Conservation (phyloP, 2,113 vertebrate genomes). For the Bostrychus sinensis region DNA sequence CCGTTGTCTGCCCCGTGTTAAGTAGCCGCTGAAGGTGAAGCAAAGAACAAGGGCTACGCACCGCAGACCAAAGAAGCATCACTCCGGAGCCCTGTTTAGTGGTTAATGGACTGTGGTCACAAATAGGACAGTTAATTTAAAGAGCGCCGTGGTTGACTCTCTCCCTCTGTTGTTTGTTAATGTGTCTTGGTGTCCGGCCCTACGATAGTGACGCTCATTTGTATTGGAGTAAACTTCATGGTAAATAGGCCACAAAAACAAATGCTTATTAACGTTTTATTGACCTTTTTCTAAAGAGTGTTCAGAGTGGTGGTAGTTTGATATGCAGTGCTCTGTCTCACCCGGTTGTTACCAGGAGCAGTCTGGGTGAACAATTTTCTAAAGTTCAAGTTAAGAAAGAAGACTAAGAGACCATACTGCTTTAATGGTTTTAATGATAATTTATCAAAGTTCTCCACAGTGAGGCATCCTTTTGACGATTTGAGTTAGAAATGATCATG, state of each 20-base stretch:
- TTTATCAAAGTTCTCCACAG: too few species aligned
- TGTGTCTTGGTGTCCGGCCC: slow-evolving; percentile 16
- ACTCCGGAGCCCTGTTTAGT: slow-evolving; percentile 37
- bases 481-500: too few species aligned
- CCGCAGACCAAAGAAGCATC: slow-evolving; percentile 13
- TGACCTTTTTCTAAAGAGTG: background rate
- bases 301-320: slow-evolving; percentile 5
- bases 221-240: background rate
- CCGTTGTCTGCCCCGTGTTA: slow-evolving; percentile 10
- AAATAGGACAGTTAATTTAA: slow-evolving; percentile 57
- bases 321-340: slow-evolving; percentile 9
- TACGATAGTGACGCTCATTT: background rate
- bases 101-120: slow-evolving; percentile 51
- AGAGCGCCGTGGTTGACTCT: slow-evolving; percentile 21
- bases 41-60: slow-evolving; percentile 20
- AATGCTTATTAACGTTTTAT: slow-evolving; percentile 24
- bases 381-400: too few species aligned
- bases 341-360: background rate
- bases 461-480: too few species aligned
- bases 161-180: slow-evolving; percentile 21
- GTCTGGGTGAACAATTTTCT: too few species aligned
- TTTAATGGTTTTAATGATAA: too few species aligned
- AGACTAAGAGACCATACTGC: too few species aligned
- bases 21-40: slow-evolving; percentile 36
- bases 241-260: slow-evolving; percentile 6